Percentiles rank a stretch among this genome's conserved stretches.
Evolutionary conservation across 1,140 invertebrate genomes (phyloP).

Genomic region (Eriosoma lanigerum): DNA sequence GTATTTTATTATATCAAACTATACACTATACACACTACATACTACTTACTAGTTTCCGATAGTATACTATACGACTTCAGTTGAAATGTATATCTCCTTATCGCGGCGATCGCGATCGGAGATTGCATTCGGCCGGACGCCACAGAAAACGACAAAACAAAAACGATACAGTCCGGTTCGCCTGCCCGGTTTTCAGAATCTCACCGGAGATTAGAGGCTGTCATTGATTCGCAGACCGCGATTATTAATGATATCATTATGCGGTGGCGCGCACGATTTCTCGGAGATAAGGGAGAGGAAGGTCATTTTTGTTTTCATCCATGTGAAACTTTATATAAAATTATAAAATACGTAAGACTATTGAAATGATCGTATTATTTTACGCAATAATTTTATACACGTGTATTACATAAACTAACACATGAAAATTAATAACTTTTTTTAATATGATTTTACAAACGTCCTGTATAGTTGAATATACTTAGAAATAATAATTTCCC

Average conservation of each 20-base stretch:
- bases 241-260: conserved; percentile 44
- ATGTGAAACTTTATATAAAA: neutral
- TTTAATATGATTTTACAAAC: too few species aligned
- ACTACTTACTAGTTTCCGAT: neutral
- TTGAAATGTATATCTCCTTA: neutral
- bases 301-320: neutral
- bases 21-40: neutral
- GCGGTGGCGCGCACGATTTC: conserved; percentile 22
- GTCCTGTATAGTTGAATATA: too few species aligned
- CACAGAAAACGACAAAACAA: neutral
- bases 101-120: conserved; percentile 11
- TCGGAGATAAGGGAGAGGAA: neutral
- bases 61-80: neutral
- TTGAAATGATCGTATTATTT: too few species aligned
- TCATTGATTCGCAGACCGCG: conserved; percentile 16
- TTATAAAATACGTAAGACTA: too few species aligned
- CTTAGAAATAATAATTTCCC: too few species aligned
- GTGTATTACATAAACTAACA: too few species aligned
- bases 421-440: too few species aligned
- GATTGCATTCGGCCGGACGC: conserved; percentile 33
- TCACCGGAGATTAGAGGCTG: conserved; percentile 19
- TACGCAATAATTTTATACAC: too few species aligned
- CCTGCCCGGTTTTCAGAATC: conserved; percentile 8
- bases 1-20: too few species aligned
- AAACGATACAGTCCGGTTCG: neutral